Evolutionary conservation across 2,113 vertebrate genomes (phyloP).

Genomic region (Cardinalis cardinalis): DNA sequence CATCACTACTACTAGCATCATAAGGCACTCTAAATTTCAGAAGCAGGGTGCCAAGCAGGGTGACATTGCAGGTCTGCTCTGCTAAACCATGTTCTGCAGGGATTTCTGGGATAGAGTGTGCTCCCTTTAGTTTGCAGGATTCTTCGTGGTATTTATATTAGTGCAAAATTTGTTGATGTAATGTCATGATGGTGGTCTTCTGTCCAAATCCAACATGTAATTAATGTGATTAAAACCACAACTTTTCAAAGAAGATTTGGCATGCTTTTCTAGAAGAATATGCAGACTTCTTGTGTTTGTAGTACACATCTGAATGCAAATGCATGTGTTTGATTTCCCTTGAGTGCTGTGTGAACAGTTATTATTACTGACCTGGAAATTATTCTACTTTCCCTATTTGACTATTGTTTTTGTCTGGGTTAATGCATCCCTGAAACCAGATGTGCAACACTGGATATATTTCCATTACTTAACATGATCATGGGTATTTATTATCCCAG

Average conservation of each 20-base stretch:
- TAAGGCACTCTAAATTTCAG: not conserved
- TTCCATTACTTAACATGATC: conserved; percentile 23
- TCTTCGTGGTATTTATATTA: conserved; percentile 32
- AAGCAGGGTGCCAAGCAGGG: not conserved
- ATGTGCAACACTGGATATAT: conserved; percentile 41
- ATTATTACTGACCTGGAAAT: conserved; percentile 66
- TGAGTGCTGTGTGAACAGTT: conserved; percentile 42
- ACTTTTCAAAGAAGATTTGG: conserved; percentile 22
- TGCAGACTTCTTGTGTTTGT: conserved; percentile 10
- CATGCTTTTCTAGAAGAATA: not conserved
- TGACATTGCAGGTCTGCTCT: not conserved
- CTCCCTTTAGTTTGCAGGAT: not conserved
- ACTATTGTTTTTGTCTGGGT: conserved; percentile 51
- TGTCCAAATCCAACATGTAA: conserved; percentile 18
- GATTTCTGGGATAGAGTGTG: not conserved
- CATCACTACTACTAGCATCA: not conserved
- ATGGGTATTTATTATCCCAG: not conserved
- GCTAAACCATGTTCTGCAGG: not conserved
- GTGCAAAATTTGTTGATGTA: conserved; percentile 4
- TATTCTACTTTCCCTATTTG: conserved; percentile 46
- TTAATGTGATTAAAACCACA: conserved; percentile 55
- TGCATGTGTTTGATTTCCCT: conserved; percentile 51
- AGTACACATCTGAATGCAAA: conserved; percentile 28
- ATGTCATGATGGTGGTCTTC: conserved; percentile 40
- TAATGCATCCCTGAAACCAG: conserved; percentile 56